Evolutionary conservation across 2,888 invertebrate genomes (phyloP).

Genomic region (Tribolium freemani): DNA sequence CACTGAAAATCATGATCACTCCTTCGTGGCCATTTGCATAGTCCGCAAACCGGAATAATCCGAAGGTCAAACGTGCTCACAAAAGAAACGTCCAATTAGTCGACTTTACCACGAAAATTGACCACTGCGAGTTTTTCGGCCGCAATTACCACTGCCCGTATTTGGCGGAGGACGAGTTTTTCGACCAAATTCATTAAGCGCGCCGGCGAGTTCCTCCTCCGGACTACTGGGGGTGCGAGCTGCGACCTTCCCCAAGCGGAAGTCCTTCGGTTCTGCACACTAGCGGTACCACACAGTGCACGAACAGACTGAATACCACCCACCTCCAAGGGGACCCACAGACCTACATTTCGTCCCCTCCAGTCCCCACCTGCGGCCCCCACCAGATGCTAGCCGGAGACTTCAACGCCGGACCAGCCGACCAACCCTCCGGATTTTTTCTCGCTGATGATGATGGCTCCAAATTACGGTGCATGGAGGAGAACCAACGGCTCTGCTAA

Average conservation of each 20-base stretch:
- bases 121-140: slow-evolving; percentile 44
- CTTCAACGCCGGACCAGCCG: slow-evolving; percentile 17
- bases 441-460: neutral
- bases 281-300: slow-evolving; percentile 62
- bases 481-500: neutral
- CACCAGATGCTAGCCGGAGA: slow-evolving; percentile 48
- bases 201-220: neutral
- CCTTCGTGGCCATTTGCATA: slow-evolving; percentile 47
- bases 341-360: slow-evolving; percentile 65
- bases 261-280: slow-evolving; percentile 61
- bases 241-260: slow-evolving; percentile 61
- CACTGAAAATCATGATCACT: slow-evolving; percentile 11
- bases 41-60: slow-evolving; percentile 52
- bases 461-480: neutral
- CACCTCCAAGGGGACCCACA: slow-evolving; percentile 65
- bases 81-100: slow-evolving; percentile 50
- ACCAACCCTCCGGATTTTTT: slow-evolving; percentile 7
- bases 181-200: slow-evolving; percentile 32
- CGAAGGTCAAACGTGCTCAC: slow-evolving; percentile 52
- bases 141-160: slow-evolving; percentile 47
- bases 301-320: slow-evolving; percentile 66
- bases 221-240: slow-evolving; percentile 42
- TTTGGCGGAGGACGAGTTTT: slow-evolving; percentile 46
- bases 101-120: slow-evolving; percentile 43
- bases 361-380: slow-evolving; percentile 57